These are phyloP conservation scores for Apaloderma vittatum DNA, from an alignment of 2,113 vertebrate species.

Conservation along the genomic window DNA sequence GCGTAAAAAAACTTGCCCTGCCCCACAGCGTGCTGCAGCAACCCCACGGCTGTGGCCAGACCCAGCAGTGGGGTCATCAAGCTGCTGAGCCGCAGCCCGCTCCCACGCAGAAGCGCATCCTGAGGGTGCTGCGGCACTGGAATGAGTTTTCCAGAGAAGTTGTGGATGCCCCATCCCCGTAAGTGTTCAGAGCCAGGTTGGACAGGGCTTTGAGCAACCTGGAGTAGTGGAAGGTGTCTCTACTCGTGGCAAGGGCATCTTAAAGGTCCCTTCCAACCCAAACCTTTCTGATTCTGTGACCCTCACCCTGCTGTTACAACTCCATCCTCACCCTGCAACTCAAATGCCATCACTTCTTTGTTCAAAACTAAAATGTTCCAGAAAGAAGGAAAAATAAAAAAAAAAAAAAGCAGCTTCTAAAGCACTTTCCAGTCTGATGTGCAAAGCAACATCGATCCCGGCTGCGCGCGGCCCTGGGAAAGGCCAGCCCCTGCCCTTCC, in stretches of 20 bases:
- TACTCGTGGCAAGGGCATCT: no score
- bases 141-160: no score
- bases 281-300: background rate
- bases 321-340: background rate
- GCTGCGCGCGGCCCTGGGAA: background rate
- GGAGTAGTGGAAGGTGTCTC: no score
- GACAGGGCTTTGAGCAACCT: no score
- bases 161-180: no score
- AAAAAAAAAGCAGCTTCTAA: background rate
- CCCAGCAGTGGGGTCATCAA: background rate
- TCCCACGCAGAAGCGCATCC: rapidly evolving
- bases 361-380: background rate
- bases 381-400: background rate
- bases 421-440: background rate
- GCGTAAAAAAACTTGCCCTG: background rate
- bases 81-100: background rate
- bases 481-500: background rate
- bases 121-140: background rate
- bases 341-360: background rate
- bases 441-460: background rate
- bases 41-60: background rate
- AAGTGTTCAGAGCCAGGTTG: no score
- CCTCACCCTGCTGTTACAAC: background rate
- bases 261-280: no score
- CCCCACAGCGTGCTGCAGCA: background rate